Conservation (phyloP, 2,888 invertebrate genomes). For the Tridacna crocea region DNA sequence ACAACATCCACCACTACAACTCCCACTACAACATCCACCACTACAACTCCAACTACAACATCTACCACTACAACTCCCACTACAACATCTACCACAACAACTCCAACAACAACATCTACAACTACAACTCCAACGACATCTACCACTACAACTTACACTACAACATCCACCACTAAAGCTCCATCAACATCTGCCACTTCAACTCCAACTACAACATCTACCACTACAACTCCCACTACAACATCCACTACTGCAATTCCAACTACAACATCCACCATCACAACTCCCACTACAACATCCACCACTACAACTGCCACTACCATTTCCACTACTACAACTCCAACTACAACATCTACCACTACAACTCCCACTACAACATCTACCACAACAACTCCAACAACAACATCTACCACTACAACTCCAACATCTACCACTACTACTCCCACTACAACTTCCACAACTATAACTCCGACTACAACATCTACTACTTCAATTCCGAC, state of each 20-base stretch:
- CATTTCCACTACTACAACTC: not conserved
- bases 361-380: not conserved
- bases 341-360: conserved; percentile 10
- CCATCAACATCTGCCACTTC: not conserved
- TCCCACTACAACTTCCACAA: not conserved
- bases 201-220: not conserved
- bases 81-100: too few species aligned
- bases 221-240: not conserved
- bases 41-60: too few species aligned
- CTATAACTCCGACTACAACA: not conserved
- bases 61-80: too few species aligned
- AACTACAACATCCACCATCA: not conserved
- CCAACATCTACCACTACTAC: not conserved
- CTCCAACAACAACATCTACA: too few species aligned
- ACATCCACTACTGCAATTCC: not conserved
- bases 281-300: conserved; percentile 21
- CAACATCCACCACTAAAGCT: too few species aligned
- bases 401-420: conserved; percentile 4
- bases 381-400: not conserved
- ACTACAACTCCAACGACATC: too few species aligned
- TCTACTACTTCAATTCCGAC: conserved; percentile 9
- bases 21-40: too few species aligned
- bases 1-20: too few species aligned
- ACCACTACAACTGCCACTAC: not conserved
- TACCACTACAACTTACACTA: too few species aligned